Conservation (phyloP, 2,113 vertebrate genomes). For the Coturnix japonica region DNA sequence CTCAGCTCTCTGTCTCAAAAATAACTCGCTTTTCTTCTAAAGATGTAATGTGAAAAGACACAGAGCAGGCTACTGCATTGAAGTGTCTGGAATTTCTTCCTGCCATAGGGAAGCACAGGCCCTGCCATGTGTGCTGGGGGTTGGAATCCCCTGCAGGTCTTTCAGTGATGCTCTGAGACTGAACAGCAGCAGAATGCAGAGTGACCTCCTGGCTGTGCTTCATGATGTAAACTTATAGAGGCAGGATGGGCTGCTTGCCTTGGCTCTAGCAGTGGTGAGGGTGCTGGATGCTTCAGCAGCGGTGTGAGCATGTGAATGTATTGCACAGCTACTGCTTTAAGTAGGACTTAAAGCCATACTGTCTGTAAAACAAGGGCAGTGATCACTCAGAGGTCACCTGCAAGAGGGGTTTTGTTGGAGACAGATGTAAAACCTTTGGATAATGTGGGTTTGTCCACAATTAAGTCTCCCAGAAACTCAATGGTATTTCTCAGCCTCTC, state of each 20-base stretch:
- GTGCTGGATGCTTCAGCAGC: not conserved
- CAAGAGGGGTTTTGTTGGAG: not conserved
- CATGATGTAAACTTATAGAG: not conserved
- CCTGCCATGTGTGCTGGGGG: not conserved
- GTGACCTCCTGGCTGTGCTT: not conserved
- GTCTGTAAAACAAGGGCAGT: not conserved
- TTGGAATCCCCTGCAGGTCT: not conserved
- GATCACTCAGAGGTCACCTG: rapidly evolving
- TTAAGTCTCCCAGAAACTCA: not conserved
- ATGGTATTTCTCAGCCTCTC: not conserved
- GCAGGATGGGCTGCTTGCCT: rapidly evolving
- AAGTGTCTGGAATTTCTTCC: not conserved
- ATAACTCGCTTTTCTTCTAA: not conserved
- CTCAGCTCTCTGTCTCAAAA: conserved; percentile 24
- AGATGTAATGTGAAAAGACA: not conserved
- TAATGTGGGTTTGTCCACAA: not conserved
- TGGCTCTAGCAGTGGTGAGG: not conserved
- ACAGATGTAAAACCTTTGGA: not conserved
- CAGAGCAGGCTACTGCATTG: rapidly evolving
- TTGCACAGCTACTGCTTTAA: not conserved
- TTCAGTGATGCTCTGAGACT: not conserved
- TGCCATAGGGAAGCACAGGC: not conserved
- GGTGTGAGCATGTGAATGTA: not conserved
- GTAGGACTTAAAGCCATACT: not conserved
- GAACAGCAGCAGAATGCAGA: not conserved